Evolutionary conservation across 2,797 vertebrate genomes (phyloP).

Genomic region (Falco biarmicus): DNA sequence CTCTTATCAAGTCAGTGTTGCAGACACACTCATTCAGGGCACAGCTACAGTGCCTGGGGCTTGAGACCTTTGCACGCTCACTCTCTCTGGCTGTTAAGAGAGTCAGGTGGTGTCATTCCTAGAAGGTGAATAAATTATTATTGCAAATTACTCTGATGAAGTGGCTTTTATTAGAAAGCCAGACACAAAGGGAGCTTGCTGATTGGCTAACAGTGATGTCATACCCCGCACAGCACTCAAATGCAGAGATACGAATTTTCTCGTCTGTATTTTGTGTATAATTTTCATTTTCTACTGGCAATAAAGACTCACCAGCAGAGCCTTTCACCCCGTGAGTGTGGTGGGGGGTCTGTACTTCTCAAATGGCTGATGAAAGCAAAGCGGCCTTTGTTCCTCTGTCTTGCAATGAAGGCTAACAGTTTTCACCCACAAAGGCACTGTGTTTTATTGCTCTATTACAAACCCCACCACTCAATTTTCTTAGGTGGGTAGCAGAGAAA

Average conservation of each 20-base stretch:
- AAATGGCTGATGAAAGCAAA: conserved; percentile 37
- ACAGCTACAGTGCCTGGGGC: background rate
- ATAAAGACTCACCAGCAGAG: background rate
- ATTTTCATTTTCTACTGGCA: conserved; percentile 42
- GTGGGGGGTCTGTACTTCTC: background rate
- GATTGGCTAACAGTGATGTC: conserved; percentile 75
- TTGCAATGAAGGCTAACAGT: conserved; percentile 26
- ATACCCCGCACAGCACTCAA: conserved; percentile 51
- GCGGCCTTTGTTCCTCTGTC: conserved; percentile 33
- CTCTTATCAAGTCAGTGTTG: background rate
- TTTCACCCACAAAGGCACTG: conserved; percentile 18
- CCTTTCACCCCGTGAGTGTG: background rate
- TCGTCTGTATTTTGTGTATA: background rate
- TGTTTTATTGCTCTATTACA: background rate
- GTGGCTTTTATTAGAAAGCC: conserved; percentile 66
- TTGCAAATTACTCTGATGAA: conserved; percentile 65
- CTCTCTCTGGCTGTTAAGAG: background rate
- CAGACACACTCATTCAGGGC: background rate
- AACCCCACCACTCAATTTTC: background rate
- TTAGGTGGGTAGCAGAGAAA: background rate
- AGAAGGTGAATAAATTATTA: conserved; percentile 56
- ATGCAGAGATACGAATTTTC: background rate
- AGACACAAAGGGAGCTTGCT: conserved; percentile 63
- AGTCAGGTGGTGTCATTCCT: background rate
- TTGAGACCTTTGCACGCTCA: rapidly evolving